Conservation (phyloP, 2,888 invertebrate genomes). For the Cataglyphis altisquamis region DNA sequence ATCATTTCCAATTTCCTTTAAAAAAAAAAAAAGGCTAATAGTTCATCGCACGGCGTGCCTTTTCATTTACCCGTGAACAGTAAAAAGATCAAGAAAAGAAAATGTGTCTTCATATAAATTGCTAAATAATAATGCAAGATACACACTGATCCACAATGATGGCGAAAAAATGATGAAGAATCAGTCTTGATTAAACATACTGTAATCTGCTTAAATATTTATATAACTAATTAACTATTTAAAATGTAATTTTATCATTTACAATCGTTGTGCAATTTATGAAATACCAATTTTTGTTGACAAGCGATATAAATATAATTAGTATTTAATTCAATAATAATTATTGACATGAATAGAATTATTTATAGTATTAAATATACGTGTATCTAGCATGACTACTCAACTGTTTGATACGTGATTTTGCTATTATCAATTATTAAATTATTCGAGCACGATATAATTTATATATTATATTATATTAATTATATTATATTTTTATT, state of each 20-base stretch:
- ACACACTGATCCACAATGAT: not conserved
- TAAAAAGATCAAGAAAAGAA: not conserved
- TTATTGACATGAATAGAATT: constrained; percentile 9
- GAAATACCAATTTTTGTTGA: constrained; percentile 27
- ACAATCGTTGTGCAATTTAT: not conserved
- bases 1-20: constrained; percentile 27
- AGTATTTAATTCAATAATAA: constrained; percentile 18
- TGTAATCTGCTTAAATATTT: constrained; percentile 1
- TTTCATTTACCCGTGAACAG: not conserved
- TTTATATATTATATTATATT: not conserved
- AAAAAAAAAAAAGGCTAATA: not conserved
- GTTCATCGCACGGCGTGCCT: not conserved
- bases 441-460: not conserved
- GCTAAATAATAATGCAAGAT: constrained; percentile 7
- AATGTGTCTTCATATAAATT: not conserved
- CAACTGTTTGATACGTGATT: constrained; percentile 11
- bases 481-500: too few species aligned
- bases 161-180: not conserved
- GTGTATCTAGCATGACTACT: not conserved
- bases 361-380: not conserved
- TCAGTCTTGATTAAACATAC: not conserved
- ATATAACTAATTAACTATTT: constrained; percentile 19
- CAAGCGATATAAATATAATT: not conserved
- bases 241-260: constrained; percentile 24
- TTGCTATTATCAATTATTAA: not conserved